A percentile compares a stretch with the other conserved stretches of the same genome.
phyloP scores from a whole-genome alignment of 2,113 vertebrate genomes.

The Mastomys coucha region DNA sequence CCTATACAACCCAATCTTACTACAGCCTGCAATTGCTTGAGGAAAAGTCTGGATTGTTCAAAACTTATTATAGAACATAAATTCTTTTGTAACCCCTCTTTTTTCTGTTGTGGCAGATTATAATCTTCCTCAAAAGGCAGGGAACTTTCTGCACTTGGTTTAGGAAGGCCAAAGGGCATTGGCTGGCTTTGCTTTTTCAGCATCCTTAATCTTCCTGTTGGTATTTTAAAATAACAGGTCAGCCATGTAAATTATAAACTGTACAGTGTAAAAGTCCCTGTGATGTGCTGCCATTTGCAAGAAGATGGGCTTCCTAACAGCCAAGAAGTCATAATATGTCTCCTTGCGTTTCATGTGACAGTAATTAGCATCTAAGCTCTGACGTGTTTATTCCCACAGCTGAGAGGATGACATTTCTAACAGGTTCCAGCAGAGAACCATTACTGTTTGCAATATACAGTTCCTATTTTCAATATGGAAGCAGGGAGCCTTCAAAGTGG shows the following conservation, averaged over 20 bases:
- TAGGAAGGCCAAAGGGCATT: constrained; percentile 61
- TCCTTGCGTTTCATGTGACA: constrained; percentile 75
- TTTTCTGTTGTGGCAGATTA: constrained; percentile 73
- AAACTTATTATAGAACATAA: constrained; percentile 77
- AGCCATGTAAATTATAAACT: constrained; percentile 76
- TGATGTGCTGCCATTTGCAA: constrained; percentile 78
- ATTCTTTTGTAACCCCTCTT: constrained; percentile 63
- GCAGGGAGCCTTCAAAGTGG: constrained; percentile 54
- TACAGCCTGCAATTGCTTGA: constrained; percentile 70
- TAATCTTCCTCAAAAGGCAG: constrained; percentile 76
- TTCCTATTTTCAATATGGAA: constrained; percentile 59
- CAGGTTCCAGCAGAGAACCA: constrained; percentile 57
- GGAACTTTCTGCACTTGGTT: constrained; percentile 64
- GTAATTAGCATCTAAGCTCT: constrained; percentile 77
- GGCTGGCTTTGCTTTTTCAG: constrained; percentile 65
- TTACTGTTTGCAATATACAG: constrained; percentile 63
- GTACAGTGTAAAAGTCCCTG: constrained; percentile 59
- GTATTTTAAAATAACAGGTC: constrained; percentile 78
- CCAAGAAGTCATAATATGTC: constrained; percentile 61
- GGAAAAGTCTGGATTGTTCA: constrained; percentile 70
- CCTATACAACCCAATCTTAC: constrained; percentile 67
- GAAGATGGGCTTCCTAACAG: constrained; percentile 70
- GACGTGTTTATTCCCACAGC: constrained; percentile 63
- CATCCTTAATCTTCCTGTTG: constrained; percentile 74
- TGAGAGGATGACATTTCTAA: constrained; percentile 65